Conservation (phyloP, 2,113 vertebrate genomes). For the Calypte anna region DNA sequence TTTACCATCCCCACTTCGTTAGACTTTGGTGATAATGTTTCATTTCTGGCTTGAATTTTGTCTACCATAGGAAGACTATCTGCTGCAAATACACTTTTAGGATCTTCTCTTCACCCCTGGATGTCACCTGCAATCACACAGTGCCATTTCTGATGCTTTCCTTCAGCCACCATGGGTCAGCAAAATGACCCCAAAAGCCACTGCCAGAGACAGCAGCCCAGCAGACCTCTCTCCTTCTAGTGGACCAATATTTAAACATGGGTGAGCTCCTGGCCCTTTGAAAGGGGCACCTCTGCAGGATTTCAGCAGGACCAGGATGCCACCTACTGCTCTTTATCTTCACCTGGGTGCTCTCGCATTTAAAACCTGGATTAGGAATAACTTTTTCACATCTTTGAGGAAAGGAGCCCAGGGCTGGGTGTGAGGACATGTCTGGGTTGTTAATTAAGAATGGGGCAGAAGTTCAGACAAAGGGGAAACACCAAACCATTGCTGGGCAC, state of each 20-base stretch:
- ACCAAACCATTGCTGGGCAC: background rate
- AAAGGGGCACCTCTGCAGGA: background rate
- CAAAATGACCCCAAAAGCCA: background rate
- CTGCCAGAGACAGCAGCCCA: background rate
- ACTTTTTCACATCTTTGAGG: background rate
- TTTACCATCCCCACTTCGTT: background rate
- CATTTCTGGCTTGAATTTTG: background rate
- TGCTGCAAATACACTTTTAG: background rate
- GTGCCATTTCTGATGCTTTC: background rate
- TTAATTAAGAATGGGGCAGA: background rate
- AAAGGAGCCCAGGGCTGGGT: background rate
- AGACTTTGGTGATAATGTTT: background rate
- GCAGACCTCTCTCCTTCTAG: background rate
- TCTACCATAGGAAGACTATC: background rate
- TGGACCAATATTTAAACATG: fast-evolving
- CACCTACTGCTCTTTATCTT: constrained; percentile 10
- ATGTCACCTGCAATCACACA: background rate
- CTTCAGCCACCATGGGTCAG: fast-evolving
- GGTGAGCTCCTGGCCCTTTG: background rate
- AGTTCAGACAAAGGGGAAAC: background rate
- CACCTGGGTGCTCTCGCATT: background rate
- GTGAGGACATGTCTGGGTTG: background rate
- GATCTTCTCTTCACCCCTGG: background rate
- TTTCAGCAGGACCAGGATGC: constrained; percentile 30
- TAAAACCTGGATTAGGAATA: background rate